These are phyloP conservation scores for Rallus limicola DNA, from an alignment of 2,113 vertebrate genomes.

Conservation along the genomic window DNA sequence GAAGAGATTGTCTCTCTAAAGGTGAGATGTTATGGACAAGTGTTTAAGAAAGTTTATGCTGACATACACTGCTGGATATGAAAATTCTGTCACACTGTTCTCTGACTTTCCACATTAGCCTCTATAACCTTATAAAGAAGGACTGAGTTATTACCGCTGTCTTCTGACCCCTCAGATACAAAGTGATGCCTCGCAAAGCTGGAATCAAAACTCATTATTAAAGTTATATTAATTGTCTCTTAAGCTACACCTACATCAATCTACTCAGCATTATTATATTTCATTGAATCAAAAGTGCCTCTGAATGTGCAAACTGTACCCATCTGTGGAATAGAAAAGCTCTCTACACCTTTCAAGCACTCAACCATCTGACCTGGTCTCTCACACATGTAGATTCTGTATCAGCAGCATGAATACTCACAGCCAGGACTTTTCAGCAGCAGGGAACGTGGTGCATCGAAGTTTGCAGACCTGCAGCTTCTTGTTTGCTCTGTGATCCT, in stretches of 20 bases:
- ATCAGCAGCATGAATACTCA: neutral
- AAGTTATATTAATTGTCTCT: too few relatives aligned
- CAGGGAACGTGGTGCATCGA: too few relatives aligned
- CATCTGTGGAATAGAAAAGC: accelerated
- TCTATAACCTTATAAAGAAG: neutral
- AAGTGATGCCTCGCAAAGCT: too few relatives aligned
- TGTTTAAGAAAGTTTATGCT: neutral
- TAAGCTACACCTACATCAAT: too few relatives aligned
- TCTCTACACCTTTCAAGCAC: neutral
- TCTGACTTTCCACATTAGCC: neutral
- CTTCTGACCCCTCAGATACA: neutral
- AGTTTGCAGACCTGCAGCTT: neutral
- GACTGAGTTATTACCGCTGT: neutral
- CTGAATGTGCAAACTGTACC: neutral
- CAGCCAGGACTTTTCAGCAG: neutral
- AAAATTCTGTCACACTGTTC: neutral
- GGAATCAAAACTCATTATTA: too few relatives aligned
- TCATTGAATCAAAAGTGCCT: neutral
- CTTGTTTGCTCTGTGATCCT: neutral
- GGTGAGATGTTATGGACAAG: neutral
- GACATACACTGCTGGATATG: neutral
- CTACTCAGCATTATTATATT: too few relatives aligned
- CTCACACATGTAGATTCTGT: accelerated
- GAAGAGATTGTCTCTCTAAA: neutral
- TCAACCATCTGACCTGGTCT: neutral